Conservation (phyloP, 2,113 vertebrate genomes). For the Otus sunia region DNA sequence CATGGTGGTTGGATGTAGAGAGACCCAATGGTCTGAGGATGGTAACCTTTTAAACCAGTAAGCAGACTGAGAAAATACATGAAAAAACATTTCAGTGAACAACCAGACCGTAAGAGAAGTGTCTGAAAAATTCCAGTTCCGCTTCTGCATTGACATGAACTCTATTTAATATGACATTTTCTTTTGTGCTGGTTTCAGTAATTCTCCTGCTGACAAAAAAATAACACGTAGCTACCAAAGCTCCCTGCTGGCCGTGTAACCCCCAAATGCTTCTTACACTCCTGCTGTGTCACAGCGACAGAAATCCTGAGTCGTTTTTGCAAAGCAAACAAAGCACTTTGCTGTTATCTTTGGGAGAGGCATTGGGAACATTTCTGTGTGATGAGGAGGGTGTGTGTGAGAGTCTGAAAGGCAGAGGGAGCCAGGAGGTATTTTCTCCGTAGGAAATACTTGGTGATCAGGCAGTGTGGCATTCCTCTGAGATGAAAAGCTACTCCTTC, state of each 20-base stretch:
- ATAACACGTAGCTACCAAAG: background rate
- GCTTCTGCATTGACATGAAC: background rate
- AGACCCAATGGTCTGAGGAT: background rate
- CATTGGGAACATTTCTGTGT: background rate
- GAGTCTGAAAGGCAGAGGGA: conserved; percentile 26
- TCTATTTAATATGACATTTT: conserved; percentile 13
- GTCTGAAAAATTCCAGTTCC: background rate
- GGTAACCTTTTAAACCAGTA: background rate
- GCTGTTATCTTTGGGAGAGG: conserved; percentile 20
- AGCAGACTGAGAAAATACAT: background rate
- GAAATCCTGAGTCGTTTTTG: background rate
- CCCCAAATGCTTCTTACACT: background rate
- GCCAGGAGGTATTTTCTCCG: conserved; percentile 11
- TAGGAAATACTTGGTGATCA: background rate
- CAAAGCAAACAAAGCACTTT: background rate
- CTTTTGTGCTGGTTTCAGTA: conserved; percentile 20
- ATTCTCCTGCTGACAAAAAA: background rate
- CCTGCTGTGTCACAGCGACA: background rate
- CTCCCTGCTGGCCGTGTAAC: background rate
- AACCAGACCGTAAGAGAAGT: background rate
- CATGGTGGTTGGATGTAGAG: background rate
- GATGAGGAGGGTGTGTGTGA: conserved; percentile 10
- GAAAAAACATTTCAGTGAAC: background rate
- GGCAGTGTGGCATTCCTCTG: conserved; percentile 31
- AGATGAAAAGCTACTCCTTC: conserved; percentile 45